Evolutionary conservation across 2,113 vertebrate genomes (phyloP).

Genomic region (Pagrus major): DNA sequence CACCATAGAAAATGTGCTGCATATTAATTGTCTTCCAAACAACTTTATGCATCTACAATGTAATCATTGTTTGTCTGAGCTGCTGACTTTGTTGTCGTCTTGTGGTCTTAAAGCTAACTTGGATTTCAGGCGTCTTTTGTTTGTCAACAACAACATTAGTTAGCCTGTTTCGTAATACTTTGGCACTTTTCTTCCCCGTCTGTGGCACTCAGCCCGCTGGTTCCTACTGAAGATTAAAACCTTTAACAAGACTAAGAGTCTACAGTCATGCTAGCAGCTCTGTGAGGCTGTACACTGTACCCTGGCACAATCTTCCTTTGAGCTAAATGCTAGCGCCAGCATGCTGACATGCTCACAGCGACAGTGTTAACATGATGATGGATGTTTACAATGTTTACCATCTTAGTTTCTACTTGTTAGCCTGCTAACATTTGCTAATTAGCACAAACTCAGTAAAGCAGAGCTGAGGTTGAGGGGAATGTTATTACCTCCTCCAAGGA

Average conservation of each 20-base stretch:
- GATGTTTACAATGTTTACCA: not conserved
- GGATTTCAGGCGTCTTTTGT: not conserved
- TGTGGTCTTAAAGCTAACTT: not conserved
- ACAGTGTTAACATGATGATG: too few species aligned
- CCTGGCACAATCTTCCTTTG: too few species aligned
- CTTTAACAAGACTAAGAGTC: not conserved
- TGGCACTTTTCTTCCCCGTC: not conserved
- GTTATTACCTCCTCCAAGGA: too few species aligned
- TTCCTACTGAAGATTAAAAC: not conserved
- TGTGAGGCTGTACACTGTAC: too few species aligned
- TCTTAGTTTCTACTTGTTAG: too few species aligned
- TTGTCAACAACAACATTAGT: not conserved
- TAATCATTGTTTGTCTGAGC: not conserved
- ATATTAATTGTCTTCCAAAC: conserved; percentile 5
- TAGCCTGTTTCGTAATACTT: not conserved
- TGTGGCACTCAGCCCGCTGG: not conserved
- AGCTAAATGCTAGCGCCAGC: too few species aligned
- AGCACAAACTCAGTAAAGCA: not conserved
- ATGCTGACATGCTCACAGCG: too few species aligned
- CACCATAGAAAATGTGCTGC: conserved; percentile 9
- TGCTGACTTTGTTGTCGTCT: not conserved
- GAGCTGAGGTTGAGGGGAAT: not conserved
- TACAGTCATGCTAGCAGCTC: not conserved
- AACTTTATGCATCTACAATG: not conserved
- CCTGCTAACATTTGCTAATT: too few species aligned